Conservation (phyloP, 2,113 vertebrate species). For the Leptocoma aspasia region DNA sequence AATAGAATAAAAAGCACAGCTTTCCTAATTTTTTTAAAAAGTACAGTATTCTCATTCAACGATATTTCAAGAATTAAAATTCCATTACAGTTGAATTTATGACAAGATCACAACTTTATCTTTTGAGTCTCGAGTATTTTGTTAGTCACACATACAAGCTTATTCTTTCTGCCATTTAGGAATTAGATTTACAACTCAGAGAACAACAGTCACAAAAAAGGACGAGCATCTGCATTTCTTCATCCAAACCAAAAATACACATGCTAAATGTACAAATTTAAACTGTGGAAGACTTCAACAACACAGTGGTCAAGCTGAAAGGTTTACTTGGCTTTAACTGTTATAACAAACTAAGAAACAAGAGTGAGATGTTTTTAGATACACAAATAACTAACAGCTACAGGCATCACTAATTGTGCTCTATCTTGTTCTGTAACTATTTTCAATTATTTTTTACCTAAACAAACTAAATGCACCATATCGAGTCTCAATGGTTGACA, state of each 20-base stretch:
- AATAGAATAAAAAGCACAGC: not conserved
- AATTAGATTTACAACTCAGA: not conserved
- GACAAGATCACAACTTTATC: not conserved
- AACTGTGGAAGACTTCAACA: not conserved
- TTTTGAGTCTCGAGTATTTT: not conserved
- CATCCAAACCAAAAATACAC: not conserved
- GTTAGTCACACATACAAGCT: not conserved
- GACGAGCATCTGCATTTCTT: accelerated
- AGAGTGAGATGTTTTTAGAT: not conserved
- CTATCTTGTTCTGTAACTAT: not conserved
- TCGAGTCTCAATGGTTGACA: not conserved
- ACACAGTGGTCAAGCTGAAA: not conserved
- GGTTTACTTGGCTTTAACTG: not conserved
- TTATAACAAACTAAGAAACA: not conserved
- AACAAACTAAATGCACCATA: not conserved
- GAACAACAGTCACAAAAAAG: not conserved
- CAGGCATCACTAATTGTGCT: not conserved
- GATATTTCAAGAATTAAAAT: not conserved
- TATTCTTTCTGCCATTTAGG: not conserved
- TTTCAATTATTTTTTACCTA: not conserved
- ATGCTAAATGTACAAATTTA: not conserved
- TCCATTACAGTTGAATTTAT: not conserved
- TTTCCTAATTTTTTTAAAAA: not conserved
- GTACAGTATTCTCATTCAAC: not conserved
- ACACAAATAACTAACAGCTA: not conserved